Conservation (phyloP, 2,797 vertebrate species). For the Botia kubotai region DNA sequence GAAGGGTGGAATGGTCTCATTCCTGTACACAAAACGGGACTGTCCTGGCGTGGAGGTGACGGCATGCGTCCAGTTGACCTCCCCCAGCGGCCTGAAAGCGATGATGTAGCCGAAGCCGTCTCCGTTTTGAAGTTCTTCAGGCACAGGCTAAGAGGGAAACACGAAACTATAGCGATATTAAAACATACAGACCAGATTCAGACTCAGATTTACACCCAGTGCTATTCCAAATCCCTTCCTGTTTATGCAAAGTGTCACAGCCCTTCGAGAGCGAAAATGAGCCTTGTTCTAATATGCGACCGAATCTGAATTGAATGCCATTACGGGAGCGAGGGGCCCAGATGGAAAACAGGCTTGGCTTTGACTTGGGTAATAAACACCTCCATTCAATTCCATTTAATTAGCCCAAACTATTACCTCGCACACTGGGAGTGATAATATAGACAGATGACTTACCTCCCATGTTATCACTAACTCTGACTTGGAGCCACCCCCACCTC, state of each 20-base stretch:
- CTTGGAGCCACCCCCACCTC: conserved; percentile 92
- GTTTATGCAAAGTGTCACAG: not conserved
- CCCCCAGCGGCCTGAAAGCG: conserved; percentile 88
- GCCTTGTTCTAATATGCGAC: conserved; percentile 51
- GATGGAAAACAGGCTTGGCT: conserved; percentile 65
- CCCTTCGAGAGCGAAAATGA: conserved; percentile 45
- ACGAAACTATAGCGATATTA: conserved; percentile 87
- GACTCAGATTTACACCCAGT: conserved; percentile 21
- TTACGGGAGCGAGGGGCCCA: conserved; percentile 65
- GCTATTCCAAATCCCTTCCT: conserved; percentile 32
- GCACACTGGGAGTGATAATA: conserved; percentile 65
- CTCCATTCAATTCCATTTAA: conserved; percentile 63
- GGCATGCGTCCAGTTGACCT: conserved; percentile 91
- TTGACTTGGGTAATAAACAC: conserved; percentile 67
- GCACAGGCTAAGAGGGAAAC: conserved; percentile 88
- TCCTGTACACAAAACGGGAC: conserved; percentile 88
- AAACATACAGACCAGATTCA: conserved; percentile 81
- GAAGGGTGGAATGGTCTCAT: conserved; percentile 92
- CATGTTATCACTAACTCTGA: conserved; percentile 96
- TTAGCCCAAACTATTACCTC: conserved; percentile 64
- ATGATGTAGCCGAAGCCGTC: conserved; percentile 97
- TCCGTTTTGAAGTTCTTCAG: conserved; percentile 95
- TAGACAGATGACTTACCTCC: conserved; percentile 90
- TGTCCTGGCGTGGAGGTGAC: conserved; percentile 90
- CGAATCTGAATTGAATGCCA: conserved; percentile 62